These are phyloP conservation scores for Cyanistes caeruleus DNA, from an alignment of 2,113 vertebrate species.

Conservation along the genomic window DNA sequence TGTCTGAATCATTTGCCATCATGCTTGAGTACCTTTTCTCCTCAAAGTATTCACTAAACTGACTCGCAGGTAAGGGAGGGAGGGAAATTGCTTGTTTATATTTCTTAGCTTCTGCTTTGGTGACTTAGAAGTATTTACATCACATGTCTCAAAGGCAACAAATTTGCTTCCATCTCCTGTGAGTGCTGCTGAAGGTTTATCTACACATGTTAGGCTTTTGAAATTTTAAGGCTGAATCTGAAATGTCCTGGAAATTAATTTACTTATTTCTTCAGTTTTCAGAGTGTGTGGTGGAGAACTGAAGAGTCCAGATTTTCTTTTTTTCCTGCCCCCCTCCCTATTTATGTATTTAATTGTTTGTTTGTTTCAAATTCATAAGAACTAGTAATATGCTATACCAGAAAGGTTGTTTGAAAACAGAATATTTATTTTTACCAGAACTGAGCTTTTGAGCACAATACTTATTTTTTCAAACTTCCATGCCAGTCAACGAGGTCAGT, in stretches of 20 bases:
- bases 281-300: not conserved
- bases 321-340: not conserved
- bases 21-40: constrained; percentile 47
- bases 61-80: not conserved
- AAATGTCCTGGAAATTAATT: not conserved
- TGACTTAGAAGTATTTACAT: not conserved
- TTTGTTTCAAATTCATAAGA: not conserved
- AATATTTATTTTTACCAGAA: not conserved
- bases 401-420: not conserved
- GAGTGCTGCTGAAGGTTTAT: not conserved
- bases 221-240: not conserved
- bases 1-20: constrained; percentile 59
- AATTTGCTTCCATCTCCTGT: not conserved
- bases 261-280: not conserved
- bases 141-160: not conserved
- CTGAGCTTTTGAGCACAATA: not conserved
- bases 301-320: not conserved
- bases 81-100: not conserved
- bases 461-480: not conserved
- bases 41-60: constrained; percentile 34
- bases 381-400: not conserved
- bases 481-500: not conserved
- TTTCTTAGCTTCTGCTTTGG: not conserved
- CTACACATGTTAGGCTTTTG: not conserved
- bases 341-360: not conserved